Percentiles rank a stretch among this genome's conserved stretches.
These are phyloP conservation scores for Toxotes lorentzi DNA, from an alignment of 2,797 vertebrate species.

Conservation along the genomic window DNA sequence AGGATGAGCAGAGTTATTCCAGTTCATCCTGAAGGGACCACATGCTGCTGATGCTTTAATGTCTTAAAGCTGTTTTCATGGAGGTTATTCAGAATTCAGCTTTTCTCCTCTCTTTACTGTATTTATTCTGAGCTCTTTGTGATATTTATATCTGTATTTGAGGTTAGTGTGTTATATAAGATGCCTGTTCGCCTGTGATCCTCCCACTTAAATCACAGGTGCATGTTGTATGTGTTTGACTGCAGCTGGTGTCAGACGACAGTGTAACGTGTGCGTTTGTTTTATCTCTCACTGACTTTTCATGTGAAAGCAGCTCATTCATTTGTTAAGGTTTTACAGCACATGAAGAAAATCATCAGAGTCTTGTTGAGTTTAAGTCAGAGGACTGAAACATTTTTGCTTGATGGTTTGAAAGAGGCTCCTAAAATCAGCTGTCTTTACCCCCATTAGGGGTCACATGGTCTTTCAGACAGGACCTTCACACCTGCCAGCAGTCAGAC, in stretches of 20 bases:
- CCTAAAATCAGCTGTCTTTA: not conserved
- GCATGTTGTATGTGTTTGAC: constrained; percentile 10
- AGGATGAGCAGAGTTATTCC: too few species aligned
- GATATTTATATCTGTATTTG: constrained; percentile 43
- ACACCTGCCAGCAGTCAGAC: constrained; percentile 3
- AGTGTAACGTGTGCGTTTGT: not conserved
- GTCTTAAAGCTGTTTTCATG: not conserved
- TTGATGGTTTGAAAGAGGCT: not conserved
- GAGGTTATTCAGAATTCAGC: not conserved
- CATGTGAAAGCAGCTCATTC: not conserved
- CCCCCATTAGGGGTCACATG: not conserved
- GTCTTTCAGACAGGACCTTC: constrained; percentile 5
- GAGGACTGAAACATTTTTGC: not conserved
- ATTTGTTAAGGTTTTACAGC: not conserved
- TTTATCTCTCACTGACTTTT: not conserved
- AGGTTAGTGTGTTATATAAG: constrained; percentile 57
- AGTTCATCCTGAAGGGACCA: too few species aligned
- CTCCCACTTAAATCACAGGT: constrained; percentile 40
- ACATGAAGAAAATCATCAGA: not conserved
- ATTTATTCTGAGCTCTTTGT: constrained; percentile 1
- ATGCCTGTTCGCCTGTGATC: constrained; percentile 14
- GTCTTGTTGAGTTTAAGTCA: not conserved
- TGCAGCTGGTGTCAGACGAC: constrained; percentile 6
- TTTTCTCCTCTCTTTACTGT: not conserved
- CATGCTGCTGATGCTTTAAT: too few species aligned